Percentiles rank a stretch among this genome's conserved stretches.
Conservation (phyloP, 2,797 vertebrate species). For the Hyperoplus immaculatus region DNA sequence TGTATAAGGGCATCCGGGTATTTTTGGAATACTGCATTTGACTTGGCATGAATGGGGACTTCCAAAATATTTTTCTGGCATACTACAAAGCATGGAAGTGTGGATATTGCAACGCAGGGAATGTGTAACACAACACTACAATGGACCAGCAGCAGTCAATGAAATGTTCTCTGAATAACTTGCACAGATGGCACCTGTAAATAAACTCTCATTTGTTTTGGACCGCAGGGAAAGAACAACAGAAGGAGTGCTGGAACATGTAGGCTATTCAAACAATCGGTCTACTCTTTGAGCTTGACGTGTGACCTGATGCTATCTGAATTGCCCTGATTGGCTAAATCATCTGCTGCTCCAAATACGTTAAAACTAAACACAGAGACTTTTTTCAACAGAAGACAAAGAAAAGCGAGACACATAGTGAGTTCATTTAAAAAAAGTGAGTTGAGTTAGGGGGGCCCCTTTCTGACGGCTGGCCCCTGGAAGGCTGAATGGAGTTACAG, state of each 20-base stretch:
- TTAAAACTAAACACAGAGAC: slow-evolving; percentile 24
- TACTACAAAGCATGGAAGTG: too few species aligned
- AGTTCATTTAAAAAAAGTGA: slow-evolving; percentile 19
- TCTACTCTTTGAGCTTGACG: slow-evolving; percentile 31
- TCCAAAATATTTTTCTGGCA: too few species aligned
- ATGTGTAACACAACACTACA: background rate
- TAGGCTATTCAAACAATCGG: background rate
- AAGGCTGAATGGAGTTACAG: slow-evolving; percentile 47
- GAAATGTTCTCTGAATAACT: background rate
- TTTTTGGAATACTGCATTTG: too few species aligned
- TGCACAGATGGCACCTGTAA: slow-evolving; percentile 22
- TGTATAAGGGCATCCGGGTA: too few species aligned
- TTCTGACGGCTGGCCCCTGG: slow-evolving; percentile 24
- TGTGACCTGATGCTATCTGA: slow-evolving; percentile 5
- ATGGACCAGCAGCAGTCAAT: background rate
- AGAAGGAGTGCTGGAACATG: background rate
- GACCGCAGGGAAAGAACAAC: background rate
- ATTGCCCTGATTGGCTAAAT: slow-evolving; percentile 35
- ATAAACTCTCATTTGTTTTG: slow-evolving; percentile 29
- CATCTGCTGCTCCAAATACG: slow-evolving; percentile 50
- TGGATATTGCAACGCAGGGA: too few species aligned
- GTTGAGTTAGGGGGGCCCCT: slow-evolving; percentile 22
- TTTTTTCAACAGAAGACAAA: slow-evolving; percentile 3
- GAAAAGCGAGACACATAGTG: slow-evolving; percentile 32
- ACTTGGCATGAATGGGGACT: too few species aligned